Evolutionary conservation across 2,113 vertebrate species (phyloP), one percentile per base, ranked within the genome.

Genomic region (Irena cyanogastra): DNA sequence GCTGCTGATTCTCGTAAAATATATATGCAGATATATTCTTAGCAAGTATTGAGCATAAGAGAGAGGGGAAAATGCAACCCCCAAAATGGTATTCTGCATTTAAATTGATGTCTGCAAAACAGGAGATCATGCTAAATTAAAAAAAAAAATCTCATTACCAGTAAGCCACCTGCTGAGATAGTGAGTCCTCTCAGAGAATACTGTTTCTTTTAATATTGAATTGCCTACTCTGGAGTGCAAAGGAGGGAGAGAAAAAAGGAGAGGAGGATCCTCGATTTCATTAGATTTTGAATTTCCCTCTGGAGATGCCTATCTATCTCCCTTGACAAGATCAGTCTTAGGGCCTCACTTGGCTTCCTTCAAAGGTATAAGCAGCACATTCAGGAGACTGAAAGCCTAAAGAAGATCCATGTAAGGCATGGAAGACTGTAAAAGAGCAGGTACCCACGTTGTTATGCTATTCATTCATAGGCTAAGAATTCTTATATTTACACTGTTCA

Each of bases 211-310:
- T 81, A 89, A 78, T 76, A 88, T 22, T 79, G 82, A 93, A 92
- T 85, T 88, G 68, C 83, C 68, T 89, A 52, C 42, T 82, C 77
- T 41, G 65, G 41, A 93, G 52, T 6, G n/a, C 22, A 90, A 80
- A 88, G 39, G 41, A 74, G 28, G 44, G 27, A 80, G 24, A 70
- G 39, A 52, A 72, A 88, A 83, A 66, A 37, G 52, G 28, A 63
- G n/a, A 49, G 41, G 56, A 83, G 45, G 52, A 71, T 88, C 63
- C 64, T 52, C 0, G 0, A 37, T 78, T 93, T 88, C 47, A 66
- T 89, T 74, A 87, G 68, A 94, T 88, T 96, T 93, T 88, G 75
- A 80, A 74, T 83, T 90, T 83, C 60, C 39, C 86, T 89, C 91
- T 83, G 50, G 59, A 96, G 76, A 83, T 78, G 44, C 35, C 24